Base-by-base conservation (phyloP, 1,140 invertebrate genomes). In the Lepidurus apus region DNA sequence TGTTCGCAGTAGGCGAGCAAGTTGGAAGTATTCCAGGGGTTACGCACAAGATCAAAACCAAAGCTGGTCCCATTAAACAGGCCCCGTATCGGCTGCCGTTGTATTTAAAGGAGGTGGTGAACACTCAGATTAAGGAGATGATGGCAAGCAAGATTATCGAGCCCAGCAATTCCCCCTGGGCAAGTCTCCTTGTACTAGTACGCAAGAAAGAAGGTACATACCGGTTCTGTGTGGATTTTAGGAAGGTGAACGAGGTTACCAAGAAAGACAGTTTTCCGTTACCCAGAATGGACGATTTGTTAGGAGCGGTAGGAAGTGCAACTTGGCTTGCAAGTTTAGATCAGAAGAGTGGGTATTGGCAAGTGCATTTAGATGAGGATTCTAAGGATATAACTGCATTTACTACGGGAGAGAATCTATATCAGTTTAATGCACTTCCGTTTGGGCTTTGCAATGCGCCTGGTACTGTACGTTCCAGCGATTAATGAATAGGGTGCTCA, bases 281-380 rank as follows among this genome's bases (percentile, higher is more conserved):
- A 3, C 88, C 87, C 0, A 74, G 82, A 6, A 87, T 89, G 21
- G 84, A 87, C n/a, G 86, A 87, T 34, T 81, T 81, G 10, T 79
- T 90, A 5, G 79, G 84, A 43, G 79, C 74, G 5, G 79, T 89
- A 1, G 26, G 26, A 26, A 26, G 26, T 26, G 26, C 26, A 26
- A 1, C 26, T 26, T 26, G 26, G 26, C 1, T 26, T 26, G 1
- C 26, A 0, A 83, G 83, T 0, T 81, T 89, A 1, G 87, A 89
- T 83, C 81, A 88, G 73, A 79, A 81, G 0, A 26, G 1, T 26
- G 26, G 26, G 26, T 26, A 26, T 26, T 26, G 26, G 26, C 26
- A 26, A 26, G 26, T 26, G 1, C 26, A 1, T 1, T 1, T 26
- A 26, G 26, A 26, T 26, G 26, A 26, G 26, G 26, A 26, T 1